phyloP scores from a whole-genome alignment of 2,113 vertebrate genomes.

The Ellobius talpinus region DNA sequence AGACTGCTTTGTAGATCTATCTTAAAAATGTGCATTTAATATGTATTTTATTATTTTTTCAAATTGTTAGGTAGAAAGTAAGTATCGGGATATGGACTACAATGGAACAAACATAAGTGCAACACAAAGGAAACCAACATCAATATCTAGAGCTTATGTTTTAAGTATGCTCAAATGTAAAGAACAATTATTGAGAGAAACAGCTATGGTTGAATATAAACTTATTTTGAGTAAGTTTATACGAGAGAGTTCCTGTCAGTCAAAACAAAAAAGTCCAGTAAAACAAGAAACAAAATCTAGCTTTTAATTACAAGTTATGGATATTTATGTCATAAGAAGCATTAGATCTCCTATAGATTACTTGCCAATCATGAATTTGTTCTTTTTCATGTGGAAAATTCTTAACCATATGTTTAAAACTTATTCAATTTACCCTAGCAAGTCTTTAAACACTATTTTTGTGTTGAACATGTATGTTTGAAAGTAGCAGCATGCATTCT shows the following conservation, averaged over 20 bases:
- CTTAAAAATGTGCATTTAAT: background rate
- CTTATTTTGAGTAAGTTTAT: slow-evolving; percentile 18
- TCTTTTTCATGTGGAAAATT: background rate
- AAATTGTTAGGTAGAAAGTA: background rate
- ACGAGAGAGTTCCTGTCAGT: background rate
- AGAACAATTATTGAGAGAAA: slow-evolving; percentile 11
- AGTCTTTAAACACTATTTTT: background rate
- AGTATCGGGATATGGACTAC: background rate
- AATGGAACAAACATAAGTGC: background rate
- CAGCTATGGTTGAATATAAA: background rate
- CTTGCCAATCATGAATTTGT: background rate
- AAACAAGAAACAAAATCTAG: background rate
- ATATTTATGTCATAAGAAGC: background rate
- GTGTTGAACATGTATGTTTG: background rate
- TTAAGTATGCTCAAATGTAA: slow-evolving; percentile 23
- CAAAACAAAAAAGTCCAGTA: background rate
- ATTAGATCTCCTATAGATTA: background rate
- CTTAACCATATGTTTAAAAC: background rate
- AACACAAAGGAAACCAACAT: background rate
- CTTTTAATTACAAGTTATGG: background rate
- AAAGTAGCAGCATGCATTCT: background rate
- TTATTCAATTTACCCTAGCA: background rate
- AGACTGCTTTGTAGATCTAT: background rate
- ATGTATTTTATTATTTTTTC: background rate
- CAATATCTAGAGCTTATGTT: background rate